Evolutionary conservation across 2,797 vertebrate genomes (phyloP).

Genomic region (Urocyon cinereoargenteus): DNA sequence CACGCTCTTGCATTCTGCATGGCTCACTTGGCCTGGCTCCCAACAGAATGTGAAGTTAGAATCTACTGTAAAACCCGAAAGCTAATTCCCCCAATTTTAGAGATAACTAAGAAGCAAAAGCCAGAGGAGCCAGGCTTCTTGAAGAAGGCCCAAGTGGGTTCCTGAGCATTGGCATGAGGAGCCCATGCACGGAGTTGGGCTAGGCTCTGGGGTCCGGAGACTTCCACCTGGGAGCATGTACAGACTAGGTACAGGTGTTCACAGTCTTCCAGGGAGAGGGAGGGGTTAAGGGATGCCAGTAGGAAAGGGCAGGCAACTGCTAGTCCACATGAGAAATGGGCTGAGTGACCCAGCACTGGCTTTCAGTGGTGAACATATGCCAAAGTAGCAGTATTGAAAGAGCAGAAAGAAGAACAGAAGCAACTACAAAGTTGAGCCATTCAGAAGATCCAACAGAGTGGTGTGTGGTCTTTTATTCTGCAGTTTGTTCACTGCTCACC

Average conservation of each 20-base stretch:
- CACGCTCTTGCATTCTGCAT: rapidly evolving
- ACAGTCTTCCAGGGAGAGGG: rapidly evolving
- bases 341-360: background rate
- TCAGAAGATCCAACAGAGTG: rapidly evolving
- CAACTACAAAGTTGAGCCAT: too few species aligned
- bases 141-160: rapidly evolving
- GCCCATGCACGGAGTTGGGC: rapidly evolving
- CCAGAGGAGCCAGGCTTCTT: rapidly evolving
- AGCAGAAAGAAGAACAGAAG: background rate
- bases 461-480: rapidly evolving
- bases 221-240: rapidly evolving
- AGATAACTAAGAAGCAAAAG: background rate
- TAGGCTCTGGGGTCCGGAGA: background rate
- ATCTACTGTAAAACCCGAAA: background rate
- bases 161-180: rapidly evolving
- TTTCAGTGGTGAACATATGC: rapidly evolving
- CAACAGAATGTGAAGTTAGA: background rate
- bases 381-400: rapidly evolving
- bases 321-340: rapidly evolving
- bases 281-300: background rate
- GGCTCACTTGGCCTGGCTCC: background rate
- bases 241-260: rapidly evolving
- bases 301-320: background rate
- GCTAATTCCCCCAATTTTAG: background rate
- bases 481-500: rapidly evolving